These are phyloP conservation scores for Linhomoeus sp. DNA, from an alignment of 2,888 invertebrate species.

Conservation along the genomic window DNA sequence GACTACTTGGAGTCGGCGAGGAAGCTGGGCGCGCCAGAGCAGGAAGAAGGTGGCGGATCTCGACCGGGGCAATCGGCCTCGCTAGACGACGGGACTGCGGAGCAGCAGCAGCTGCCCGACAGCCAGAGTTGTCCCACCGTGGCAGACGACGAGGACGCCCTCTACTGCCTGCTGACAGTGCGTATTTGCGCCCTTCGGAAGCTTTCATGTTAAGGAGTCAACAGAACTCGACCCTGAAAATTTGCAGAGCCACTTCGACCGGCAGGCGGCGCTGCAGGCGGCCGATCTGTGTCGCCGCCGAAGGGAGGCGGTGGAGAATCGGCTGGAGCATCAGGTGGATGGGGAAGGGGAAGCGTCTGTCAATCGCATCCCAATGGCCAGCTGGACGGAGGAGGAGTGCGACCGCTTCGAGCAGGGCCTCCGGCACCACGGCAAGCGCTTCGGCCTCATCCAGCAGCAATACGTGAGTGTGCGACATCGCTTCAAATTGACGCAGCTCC, in stretches of 20 bases:
- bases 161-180: conserved; percentile 12
- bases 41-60: neutral
- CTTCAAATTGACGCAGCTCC: neutral
- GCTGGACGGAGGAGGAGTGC: conserved; percentile 94
- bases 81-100: no score
- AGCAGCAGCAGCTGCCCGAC: no score
- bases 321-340: no score
- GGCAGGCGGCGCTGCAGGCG: neutral
- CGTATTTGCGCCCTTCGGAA: neutral
- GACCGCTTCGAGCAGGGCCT: conserved; percentile 87
- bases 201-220: neutral
- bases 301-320: no score
- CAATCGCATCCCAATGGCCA: no score
- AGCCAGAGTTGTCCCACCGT: neutral
- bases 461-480: conserved; percentile 33
- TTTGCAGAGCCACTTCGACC: neutral
- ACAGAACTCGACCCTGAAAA: neutral
- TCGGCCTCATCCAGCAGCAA: conserved; percentile 73
- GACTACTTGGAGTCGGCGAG: neutral
- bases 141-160: conserved; percentile 18
- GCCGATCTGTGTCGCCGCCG: no score
- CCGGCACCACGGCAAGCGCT: conserved; percentile 80
- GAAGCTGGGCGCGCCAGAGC: neutral
- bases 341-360: no score
- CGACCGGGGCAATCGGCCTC: no score